phyloP scores from a whole-genome alignment of 1,140 invertebrate species.

The Drosophila punjabiensis region DNA sequence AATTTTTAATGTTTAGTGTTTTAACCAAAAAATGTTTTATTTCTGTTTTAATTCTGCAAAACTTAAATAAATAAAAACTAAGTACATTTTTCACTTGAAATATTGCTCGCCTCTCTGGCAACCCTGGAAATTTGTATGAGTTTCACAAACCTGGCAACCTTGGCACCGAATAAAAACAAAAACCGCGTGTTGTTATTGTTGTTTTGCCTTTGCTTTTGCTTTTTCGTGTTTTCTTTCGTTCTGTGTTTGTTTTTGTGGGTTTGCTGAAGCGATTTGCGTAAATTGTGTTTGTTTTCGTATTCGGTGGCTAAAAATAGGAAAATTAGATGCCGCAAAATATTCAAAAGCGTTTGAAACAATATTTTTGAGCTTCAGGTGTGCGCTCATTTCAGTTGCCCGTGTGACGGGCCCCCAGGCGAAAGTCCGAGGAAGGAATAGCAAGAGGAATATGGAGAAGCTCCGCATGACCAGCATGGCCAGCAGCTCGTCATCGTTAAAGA shows the following conservation, averaged over 20 bases:
- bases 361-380: slow-evolving; percentile 66
- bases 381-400: slow-evolving; percentile 37
- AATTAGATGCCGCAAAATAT: slow-evolving; percentile 71
- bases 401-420: slow-evolving; percentile 53
- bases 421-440: slow-evolving; percentile 12
- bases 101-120: neutral
- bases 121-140: neutral
- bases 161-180: neutral
- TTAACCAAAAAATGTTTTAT: no score
- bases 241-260: slow-evolving; percentile 1
- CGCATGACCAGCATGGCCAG: neutral
- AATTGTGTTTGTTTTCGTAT: slow-evolving; percentile 55
- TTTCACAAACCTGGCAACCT: slow-evolving; percentile 1
- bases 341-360: slow-evolving; percentile 58
- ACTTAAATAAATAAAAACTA: neutral
- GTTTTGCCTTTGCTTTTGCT: slow-evolving; percentile 19
- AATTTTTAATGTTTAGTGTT: no score
- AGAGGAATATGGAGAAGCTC: slow-evolving; percentile 1
- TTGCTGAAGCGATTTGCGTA: slow-evolving; percentile 62
- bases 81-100: neutral
- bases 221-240: slow-evolving; percentile 4
- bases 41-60: no score
- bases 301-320: slow-evolving; percentile 58
- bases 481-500: slow-evolving; percentile 7
- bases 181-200: slow-evolving; percentile 2